Evolutionary conservation across 2,113 vertebrate genomes (phyloP).

Genomic region (Elephas maximus): DNA sequence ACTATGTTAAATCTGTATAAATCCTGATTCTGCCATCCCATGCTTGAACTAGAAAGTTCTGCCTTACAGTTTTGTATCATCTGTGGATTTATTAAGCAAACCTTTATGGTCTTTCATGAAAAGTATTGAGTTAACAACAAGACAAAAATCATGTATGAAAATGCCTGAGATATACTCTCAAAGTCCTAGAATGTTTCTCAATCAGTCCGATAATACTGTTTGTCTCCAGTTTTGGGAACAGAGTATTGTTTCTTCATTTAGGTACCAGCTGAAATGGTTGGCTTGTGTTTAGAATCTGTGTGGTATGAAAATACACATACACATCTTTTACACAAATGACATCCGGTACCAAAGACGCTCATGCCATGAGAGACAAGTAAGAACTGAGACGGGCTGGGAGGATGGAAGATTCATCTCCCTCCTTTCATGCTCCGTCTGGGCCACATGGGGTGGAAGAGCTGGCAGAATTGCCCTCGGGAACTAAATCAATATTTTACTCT

Average conservation of each 20-base stretch:
- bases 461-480: not conserved
- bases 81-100: conserved; percentile 44
- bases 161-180: not conserved
- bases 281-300: not conserved
- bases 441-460: fast-evolving
- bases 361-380: fast-evolving
- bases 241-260: not conserved
- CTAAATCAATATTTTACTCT: not conserved
- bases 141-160: not conserved
- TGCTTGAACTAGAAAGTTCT: conserved; percentile 1
- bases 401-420: not conserved
- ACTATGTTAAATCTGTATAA: conserved; percentile 9
- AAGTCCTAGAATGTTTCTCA: not conserved
- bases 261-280: not conserved
- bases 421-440: no score
- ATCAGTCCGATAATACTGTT: not conserved
- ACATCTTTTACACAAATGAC: not conserved
- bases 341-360: not conserved
- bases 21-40: conserved; percentile 8
- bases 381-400: not conserved
- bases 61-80: not conserved
- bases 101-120: not conserved
- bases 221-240: not conserved
- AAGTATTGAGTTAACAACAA: not conserved
- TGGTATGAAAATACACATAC: not conserved